Evolutionary conservation across 1,140 invertebrate genomes (phyloP), one percentile per base, ranked within the genome.

Genomic region (Apis florea): DNA sequence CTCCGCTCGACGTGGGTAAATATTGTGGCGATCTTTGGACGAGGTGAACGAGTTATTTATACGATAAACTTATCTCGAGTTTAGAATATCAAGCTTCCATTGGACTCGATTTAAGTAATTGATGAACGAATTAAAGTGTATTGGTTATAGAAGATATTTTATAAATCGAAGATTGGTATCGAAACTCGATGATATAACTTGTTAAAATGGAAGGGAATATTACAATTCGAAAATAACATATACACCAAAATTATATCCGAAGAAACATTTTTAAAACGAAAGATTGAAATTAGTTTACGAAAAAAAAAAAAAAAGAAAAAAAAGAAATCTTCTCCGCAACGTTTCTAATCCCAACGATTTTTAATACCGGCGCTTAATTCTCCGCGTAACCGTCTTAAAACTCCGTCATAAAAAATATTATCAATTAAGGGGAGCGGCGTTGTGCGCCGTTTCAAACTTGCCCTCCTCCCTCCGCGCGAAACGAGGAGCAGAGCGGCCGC

Each of bases 381-480:
- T 51, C 24, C 61, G 15, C 26, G 6, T 26, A 19, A 31, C 61
- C 24, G 26, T 64, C 8, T 31, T 10, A 8, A n/a, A n/a, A n/a
- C n/a, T 15, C 40, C 31, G 31, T 49, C n/a, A 8, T 59, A 47
- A 49, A 59, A 79, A 79, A 56, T 79, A 79, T 73, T 73, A 73
- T 79, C 78, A 79, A 79, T 79, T 64, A 72, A 51, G 77, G 15
- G 31, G 21, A 11, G 12, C 19, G 24, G 75, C 66, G 69, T 64
- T 54, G 56, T 47, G 58, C n/a, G 12, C 56, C 59, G 11, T 54
- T 53, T 17, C 69, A 47, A 72, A 64, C 59, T 47, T 40, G 31
- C 31, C 31, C 31, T 3, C 5, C 31, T 5, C 31, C n/a, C n/a
- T 49, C 11, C 17, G 59, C n/a, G 21, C 59, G 69, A 73, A 79